Evolutionary conservation across 64 coral and sea anemone species (phyloP), one percentile per base, ranked within the genome.

Genomic region (Astreopora myriophthalma): DNA sequence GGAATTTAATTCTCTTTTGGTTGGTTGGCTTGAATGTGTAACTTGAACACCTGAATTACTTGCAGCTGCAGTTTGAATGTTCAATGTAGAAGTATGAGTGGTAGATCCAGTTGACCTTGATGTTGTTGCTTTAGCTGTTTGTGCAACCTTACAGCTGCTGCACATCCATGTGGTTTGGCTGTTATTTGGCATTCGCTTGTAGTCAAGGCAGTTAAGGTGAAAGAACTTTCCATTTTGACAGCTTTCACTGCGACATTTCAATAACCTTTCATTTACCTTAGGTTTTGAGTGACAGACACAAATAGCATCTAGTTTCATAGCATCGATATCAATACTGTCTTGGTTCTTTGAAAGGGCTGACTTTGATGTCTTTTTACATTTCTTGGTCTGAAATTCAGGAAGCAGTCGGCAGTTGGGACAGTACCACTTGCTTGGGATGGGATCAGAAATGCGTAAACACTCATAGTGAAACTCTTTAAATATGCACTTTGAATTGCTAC

Each of bases 161-260:
- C 72, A 74, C 37, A 42, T 74, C 72, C 72, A 74, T 38, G 72
- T 74, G 34, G 72, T 74, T 74, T 40, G 35, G 72, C 37, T 38
- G 36, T 74, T 74, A 42, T 74, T 74, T 74, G 72, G 72, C 72
- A 74, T 42, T 40, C 72, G 72, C 36, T 74, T 74, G 35, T 42
- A 74, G 34, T 40, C 72, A 74, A 74, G 72, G 37, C 72, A 74
- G 37, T 38, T 40, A 74, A 74, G 72, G 72, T 74, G 72, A 42
- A 74, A 74, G 36, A 42, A 74, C 36, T 74, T 74, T 74, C 72
- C 72, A 74, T 74, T 74, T 74, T 40, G 34, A 40, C 72, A 74
- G 72, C 22, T 74, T 74, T 74, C 72, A 42, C 72, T 16, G 22
- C 3, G 35, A 40, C 72, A 74, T 23, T 74, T 40, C 35, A 74